Conservation (phyloP, 2,888 invertebrate genomes). For the Omphaloscelis lunosa region DNA sequence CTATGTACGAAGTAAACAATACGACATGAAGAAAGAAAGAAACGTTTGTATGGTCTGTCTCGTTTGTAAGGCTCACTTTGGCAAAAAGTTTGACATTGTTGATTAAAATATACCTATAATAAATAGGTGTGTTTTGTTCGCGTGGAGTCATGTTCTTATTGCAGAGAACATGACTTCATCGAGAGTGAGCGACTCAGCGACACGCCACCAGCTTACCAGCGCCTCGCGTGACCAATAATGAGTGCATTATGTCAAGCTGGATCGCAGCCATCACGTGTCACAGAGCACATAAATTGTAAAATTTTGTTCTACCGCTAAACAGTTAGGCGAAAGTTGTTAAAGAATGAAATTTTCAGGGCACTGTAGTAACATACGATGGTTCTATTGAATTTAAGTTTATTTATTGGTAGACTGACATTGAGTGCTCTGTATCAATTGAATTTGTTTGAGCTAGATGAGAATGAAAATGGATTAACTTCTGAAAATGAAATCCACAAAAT, state of each 20-base stretch:
- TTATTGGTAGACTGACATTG: conserved; percentile 13
- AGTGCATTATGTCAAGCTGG: conserved; percentile 61
- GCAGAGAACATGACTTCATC: conserved; percentile 34
- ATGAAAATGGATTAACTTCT: not conserved
- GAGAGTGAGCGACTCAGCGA: conserved; percentile 11
- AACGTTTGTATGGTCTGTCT: not conserved
- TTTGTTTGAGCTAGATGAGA: conserved; percentile 17
- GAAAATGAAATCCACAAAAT: not conserved
- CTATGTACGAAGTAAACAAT: conserved; percentile 23
- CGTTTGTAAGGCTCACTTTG: not conserved
- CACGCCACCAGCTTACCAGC: conserved; percentile 27
- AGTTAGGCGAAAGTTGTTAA: conserved; percentile 35
- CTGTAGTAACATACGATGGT: conserved; percentile 28
- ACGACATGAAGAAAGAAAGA: conserved; percentile 13
- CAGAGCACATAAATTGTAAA: conserved; percentile 42
- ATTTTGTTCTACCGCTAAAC: conserved; percentile 33
- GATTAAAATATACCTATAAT: conserved; percentile 41
- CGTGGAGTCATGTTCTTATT: too few relatives aligned
- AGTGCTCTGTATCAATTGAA: not conserved
- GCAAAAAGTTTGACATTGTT: conserved; percentile 30
- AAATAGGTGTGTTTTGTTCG: conserved; percentile 39
- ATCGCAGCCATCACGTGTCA: conserved; percentile 54
- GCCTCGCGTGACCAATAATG: conserved; percentile 60
- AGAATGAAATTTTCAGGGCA: conserved; percentile 26
- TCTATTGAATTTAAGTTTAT: conserved; percentile 29